Evolutionary conservation across 1,140 invertebrate species (phyloP).

Genomic region (Calycopis cecrops): DNA sequence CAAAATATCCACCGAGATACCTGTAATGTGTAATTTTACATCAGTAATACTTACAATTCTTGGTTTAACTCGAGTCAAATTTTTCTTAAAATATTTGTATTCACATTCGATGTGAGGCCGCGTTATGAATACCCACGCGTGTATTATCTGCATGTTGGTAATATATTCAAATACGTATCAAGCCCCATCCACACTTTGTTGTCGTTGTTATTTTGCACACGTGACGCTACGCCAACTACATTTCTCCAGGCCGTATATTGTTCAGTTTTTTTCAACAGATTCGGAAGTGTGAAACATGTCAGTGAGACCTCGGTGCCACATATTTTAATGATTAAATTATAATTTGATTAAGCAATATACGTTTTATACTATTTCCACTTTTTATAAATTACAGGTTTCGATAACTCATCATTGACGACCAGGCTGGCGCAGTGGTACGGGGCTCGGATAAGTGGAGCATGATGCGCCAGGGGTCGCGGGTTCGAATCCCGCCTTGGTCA

Average conservation of each 20-base stretch:
- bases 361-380: too few species aligned
- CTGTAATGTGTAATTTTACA: background rate
- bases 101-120: slow-evolving; percentile 45
- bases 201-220: slow-evolving; percentile 68
- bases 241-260: slow-evolving; percentile 41
- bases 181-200: slow-evolving; percentile 61
- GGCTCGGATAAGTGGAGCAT: too few species aligned
- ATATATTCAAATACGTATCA: slow-evolving; percentile 74
- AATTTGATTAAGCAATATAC: too few species aligned
- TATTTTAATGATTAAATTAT: background rate
- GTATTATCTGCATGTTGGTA: slow-evolving; percentile 69
- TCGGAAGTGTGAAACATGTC: background rate
- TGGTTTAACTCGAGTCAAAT: background rate
- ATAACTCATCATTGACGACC: too few species aligned
- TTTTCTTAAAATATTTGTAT: slow-evolving; percentile 52
- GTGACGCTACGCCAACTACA: slow-evolving; percentile 56
- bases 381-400: too few species aligned
- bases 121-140: slow-evolving; percentile 66
- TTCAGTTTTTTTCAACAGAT: slow-evolving; percentile 11
- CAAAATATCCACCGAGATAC: too few species aligned
- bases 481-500: too few species aligned
- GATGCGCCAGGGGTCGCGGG: too few species aligned
- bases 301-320: background rate
- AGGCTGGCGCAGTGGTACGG: too few species aligned
- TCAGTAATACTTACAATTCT: background rate